Conservation (phyloP, 2,113 vertebrate species). For the Benitochromis conjunctus region DNA sequence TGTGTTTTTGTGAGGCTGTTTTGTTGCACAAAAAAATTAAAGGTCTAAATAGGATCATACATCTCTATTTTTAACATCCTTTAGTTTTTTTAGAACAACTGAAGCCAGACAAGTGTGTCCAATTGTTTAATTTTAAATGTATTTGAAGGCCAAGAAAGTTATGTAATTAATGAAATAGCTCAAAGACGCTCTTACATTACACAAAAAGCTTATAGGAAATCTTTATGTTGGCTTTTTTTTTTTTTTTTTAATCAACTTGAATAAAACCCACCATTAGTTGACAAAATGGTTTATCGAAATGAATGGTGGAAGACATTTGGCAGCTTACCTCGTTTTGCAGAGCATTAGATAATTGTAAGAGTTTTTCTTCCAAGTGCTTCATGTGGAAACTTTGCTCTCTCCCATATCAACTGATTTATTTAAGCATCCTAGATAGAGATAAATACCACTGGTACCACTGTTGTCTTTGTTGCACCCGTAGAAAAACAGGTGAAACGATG, state of each 20-base stretch:
- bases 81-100: neutral
- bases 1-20: neutral
- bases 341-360: neutral
- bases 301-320: neutral
- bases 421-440: neutral
- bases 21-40: neutral
- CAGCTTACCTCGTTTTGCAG: neutral
- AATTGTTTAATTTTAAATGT: neutral
- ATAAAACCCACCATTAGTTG: neutral
- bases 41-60: neutral
- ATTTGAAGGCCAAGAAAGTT: neutral
- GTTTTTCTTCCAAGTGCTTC: neutral
- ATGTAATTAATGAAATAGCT: neutral
- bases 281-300: neutral
- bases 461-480: neutral
- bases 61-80: neutral
- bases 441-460: neutral
- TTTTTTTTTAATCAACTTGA: constrained; percentile 3
- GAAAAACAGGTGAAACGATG: neutral
- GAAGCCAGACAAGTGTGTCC: neutral
- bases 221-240: neutral
- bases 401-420: neutral
- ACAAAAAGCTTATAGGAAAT: neutral
- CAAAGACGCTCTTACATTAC: neutral
- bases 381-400: neutral